phyloP scores from a whole-genome alignment of 2,888 invertebrate genomes.

The Frankliniella fusca region DNA sequence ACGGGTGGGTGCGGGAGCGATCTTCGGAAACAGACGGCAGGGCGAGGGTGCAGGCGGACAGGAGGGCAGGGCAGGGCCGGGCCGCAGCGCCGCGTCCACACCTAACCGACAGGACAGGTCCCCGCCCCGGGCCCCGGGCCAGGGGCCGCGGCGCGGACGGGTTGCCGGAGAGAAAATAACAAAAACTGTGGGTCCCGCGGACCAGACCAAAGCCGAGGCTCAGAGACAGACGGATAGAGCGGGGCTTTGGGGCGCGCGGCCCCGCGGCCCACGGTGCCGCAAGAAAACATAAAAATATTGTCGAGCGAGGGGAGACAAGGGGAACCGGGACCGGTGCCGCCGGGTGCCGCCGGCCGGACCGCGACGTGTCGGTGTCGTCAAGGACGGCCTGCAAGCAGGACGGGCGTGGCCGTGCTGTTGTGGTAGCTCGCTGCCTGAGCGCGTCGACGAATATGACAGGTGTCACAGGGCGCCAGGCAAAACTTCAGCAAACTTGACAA shows the following conservation, averaged over 20 bases:
- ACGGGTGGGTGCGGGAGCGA: too few species aligned
- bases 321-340: neutral
- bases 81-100: neutral
- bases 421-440: too few species aligned
- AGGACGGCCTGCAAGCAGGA: neutral
- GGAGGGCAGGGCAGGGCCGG: neutral
- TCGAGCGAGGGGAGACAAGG: neutral
- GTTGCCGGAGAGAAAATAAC: neutral
- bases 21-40: too few species aligned
- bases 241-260: too few species aligned
- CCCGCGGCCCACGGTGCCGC: neutral
- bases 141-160: neutral
- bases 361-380: too few species aligned
- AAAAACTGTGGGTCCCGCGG: too few species aligned
- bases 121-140: neutral
- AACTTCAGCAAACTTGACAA: too few species aligned
- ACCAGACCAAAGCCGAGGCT: neutral
- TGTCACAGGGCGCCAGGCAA: too few species aligned
- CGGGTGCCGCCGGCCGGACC: too few species aligned
- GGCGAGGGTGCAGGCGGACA: neutral
- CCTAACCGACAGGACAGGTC: neutral
- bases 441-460: too few species aligned
- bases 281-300: constrained; percentile 17
- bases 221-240: neutral
- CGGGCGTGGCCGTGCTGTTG: too few species aligned